Evolutionary conservation across 2,888 invertebrate species (phyloP).

Genomic region (Osedax fenrisi): DNA sequence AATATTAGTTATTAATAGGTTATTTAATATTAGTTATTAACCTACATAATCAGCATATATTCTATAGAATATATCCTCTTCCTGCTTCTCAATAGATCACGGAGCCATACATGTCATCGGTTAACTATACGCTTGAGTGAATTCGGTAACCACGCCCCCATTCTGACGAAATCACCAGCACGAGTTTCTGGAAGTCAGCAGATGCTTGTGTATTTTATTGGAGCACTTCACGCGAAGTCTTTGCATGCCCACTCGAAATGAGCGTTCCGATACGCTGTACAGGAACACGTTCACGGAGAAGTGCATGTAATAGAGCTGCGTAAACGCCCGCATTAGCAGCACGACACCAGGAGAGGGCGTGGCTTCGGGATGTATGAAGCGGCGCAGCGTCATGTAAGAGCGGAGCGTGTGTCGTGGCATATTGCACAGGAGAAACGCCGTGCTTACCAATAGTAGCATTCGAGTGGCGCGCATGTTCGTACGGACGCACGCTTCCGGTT

Average conservation of each 20-base stretch:
- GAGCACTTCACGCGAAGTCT: background rate
- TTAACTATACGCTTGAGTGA: too few species aligned
- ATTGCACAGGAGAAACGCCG: conserved; percentile 32
- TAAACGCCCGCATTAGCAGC: conserved; percentile 13
- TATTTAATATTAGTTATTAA: too few species aligned
- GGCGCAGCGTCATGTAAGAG: conserved; percentile 19
- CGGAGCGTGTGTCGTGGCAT: conserved; percentile 28
- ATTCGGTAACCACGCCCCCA: too few species aligned
- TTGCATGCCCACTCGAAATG: conserved; percentile 23
- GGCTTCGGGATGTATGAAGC: background rate
- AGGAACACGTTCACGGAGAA: conserved; percentile 27
- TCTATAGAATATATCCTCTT: too few species aligned
- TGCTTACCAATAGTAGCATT: conserved; percentile 31
- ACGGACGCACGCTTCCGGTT: too few species aligned
- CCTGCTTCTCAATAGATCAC: too few species aligned
- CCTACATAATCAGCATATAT: too few species aligned
- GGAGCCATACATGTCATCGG: too few species aligned
- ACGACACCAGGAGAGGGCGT: conserved; percentile 4
- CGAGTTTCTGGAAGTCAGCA: too few species aligned
- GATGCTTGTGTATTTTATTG: too few species aligned
- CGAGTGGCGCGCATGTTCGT: conserved; percentile 31
- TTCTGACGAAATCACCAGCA: too few species aligned
- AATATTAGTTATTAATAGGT: too few species aligned
- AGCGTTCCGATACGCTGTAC: conserved; percentile 26
- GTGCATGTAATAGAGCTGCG: conserved; percentile 25